A percentile compares a stretch with the other conserved stretches of the same genome.
Evolutionary conservation across 2,797 vertebrate species (phyloP).

Genomic region (Mionectes olivaceus): DNA sequence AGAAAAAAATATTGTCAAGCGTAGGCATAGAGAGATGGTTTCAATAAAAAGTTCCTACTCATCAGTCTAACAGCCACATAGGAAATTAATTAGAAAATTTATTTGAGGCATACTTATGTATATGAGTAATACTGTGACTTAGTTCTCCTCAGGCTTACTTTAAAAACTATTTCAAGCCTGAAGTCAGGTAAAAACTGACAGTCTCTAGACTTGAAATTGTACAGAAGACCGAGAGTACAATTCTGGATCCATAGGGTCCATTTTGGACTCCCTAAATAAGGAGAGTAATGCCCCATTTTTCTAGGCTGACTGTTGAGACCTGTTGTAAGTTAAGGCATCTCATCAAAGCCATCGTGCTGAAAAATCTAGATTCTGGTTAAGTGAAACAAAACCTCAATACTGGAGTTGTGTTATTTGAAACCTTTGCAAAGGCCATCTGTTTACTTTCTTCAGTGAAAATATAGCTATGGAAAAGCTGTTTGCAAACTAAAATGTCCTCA

Average conservation of each 20-base stretch:
- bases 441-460: not conserved
- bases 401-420: not conserved
- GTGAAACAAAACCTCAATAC: not conserved
- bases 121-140: not conserved
- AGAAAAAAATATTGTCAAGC: not conserved
- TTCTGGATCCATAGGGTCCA: not conserved
- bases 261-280: not conserved
- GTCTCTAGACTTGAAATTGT: not conserved
- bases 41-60: conserved; percentile 25
- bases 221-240: not conserved
- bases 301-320: not conserved
- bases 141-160: not conserved
- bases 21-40: not conserved
- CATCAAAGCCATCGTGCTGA: not conserved
- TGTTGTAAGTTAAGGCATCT: not conserved
- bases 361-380: not conserved
- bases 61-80: not conserved
- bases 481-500: not conserved
- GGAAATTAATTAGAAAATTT: conserved; percentile 31
- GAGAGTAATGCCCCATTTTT: not conserved
- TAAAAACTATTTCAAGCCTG: not conserved
- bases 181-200: not conserved
- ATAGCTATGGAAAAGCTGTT: not conserved
- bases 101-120: not conserved
- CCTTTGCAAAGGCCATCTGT: not conserved